phyloP scores from a whole-genome alignment of 1,140 invertebrate genomes.

The Euura lappo region DNA sequence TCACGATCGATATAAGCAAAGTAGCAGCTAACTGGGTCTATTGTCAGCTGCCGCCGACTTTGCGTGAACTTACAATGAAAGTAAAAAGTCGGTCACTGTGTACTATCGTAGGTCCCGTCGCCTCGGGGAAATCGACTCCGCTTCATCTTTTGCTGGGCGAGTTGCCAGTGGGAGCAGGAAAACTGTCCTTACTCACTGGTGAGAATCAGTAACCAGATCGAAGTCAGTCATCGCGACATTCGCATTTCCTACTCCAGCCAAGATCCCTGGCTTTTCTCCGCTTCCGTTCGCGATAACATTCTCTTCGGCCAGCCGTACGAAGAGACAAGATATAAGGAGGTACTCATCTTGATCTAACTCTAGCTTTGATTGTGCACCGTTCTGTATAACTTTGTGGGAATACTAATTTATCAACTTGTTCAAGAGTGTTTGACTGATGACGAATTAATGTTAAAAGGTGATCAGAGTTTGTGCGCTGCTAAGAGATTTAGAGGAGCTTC shows the following conservation, averaged over 20 bases:
- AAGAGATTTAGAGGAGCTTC: conserved; percentile 80
- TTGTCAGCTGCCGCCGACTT: conserved; percentile 48
- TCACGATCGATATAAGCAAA: conserved; percentile 11
- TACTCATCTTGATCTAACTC: conserved; percentile 39
- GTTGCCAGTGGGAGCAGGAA: conserved; percentile 69
- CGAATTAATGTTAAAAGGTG: conserved; percentile 56
- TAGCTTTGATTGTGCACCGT: no score
- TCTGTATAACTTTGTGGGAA: no score
- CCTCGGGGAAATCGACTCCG: conserved; percentile 81
- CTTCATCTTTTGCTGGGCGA: conserved; percentile 77
- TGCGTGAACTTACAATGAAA: conserved; percentile 68
- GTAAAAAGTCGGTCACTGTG: conserved; percentile 72
- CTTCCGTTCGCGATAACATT: conserved; percentile 78
- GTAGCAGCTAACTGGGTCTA: conserved; percentile 54
- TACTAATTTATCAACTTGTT: no score
- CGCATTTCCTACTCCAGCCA: conserved; percentile 76
- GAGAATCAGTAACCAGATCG: neutral
- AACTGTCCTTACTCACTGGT: conserved; percentile 43
- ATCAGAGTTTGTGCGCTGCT: conserved; percentile 71
- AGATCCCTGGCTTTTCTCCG: conserved; percentile 79
- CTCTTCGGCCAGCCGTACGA: conserved; percentile 78
- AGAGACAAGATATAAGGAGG: conserved; percentile 70
- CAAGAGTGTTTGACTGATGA: no score
- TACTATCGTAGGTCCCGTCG: conserved; percentile 79
- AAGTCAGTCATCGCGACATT: conserved; percentile 55